Conservation (phyloP, 2,888 invertebrate genomes). For the Platycheirus rosarum region DNA sequence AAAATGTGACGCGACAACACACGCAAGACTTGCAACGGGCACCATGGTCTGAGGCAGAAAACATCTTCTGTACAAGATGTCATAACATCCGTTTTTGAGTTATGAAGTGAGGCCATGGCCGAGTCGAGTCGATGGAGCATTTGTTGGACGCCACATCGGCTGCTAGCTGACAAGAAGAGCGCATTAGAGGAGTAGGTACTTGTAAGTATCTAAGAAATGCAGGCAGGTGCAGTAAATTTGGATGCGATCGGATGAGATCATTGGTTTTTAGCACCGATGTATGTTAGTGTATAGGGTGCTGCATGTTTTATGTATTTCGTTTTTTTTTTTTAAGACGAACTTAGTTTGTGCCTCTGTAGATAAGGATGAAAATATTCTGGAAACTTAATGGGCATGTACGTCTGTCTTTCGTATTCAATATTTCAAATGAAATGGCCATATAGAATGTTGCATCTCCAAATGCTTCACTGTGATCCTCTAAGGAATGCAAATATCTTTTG, state of each 20-base stretch:
- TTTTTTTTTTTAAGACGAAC: no score
- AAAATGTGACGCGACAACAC: no score
- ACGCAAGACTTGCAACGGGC: slow-evolving; percentile 36
- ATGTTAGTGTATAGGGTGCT: slow-evolving; percentile 35
- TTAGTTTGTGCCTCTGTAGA: no score
- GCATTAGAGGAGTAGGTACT: neutral
- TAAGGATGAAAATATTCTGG: no score
- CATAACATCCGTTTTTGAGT: slow-evolving; percentile 64
- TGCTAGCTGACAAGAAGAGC: slow-evolving; percentile 44
- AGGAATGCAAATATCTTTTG: no score
- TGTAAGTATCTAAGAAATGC: slow-evolving; percentile 40
- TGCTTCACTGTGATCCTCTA: no score
- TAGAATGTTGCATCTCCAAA: no score
- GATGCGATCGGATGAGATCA: slow-evolving; percentile 13
- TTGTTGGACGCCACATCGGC: slow-evolving; percentile 48
- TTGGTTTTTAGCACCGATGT: neutral
- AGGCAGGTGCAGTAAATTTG: slow-evolving; percentile 61
- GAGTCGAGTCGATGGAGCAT: slow-evolving; percentile 40
- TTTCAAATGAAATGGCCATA: no score
- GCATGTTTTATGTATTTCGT: neutral
- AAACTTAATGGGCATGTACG: no score
- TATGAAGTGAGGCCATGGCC: slow-evolving; percentile 71
- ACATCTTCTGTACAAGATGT: slow-evolving; percentile 57
- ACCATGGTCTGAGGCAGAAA: slow-evolving; percentile 42
- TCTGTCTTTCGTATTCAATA: no score